Conservation (phyloP, 1,140 invertebrate genomes). For the Drosophila bifasciata region DNA sequence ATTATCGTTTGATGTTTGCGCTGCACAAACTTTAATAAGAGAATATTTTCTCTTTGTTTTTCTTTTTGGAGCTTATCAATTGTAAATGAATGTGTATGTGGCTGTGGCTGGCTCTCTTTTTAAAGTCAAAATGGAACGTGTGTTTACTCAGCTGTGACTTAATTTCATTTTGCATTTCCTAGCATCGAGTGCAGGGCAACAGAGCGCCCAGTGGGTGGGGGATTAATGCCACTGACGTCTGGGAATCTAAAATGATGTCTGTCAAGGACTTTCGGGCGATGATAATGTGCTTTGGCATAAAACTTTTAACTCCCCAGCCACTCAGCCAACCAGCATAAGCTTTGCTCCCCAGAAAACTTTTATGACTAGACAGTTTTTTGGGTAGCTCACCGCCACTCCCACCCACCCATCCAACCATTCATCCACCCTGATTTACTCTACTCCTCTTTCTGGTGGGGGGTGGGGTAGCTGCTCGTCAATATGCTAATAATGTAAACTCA, state of each 20-base stretch:
- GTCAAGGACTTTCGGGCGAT: slow-evolving; percentile 52
- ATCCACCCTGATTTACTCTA: slow-evolving; percentile 35
- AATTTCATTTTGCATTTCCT: slow-evolving; percentile 63
- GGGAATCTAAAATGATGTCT: slow-evolving; percentile 53
- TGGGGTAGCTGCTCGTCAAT: slow-evolving; percentile 60
- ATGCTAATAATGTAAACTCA: slow-evolving; percentile 75
- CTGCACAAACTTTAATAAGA: slow-evolving; percentile 49
- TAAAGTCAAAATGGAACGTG: slow-evolving; percentile 32
- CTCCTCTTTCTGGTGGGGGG: slow-evolving; percentile 24
- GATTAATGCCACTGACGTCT: slow-evolving; percentile 63
- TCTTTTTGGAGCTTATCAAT: slow-evolving; percentile 3
- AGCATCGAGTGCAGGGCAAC: slow-evolving; percentile 5
- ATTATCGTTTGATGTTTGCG: slow-evolving; percentile 62
- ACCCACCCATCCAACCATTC: neutral
- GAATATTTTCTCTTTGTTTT: slow-evolving; percentile 6
- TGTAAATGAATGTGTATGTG: neutral
- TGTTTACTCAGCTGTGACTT: slow-evolving; percentile 72
- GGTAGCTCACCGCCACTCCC: slow-evolving; percentile 4
- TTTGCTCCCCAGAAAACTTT: slow-evolving; percentile 62
- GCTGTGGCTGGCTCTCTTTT: slow-evolving; percentile 26
- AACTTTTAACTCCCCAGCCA: slow-evolving; percentile 46
- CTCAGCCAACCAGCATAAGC: slow-evolving; percentile 30
- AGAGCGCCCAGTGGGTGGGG: neutral
- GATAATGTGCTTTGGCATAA: slow-evolving; percentile 68
- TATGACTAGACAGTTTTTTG: slow-evolving; percentile 76